Evolutionary conservation across 2,888 invertebrate species (phyloP), one percentile per base, ranked within the genome.

Genomic region (Synergus itoensis): DNA sequence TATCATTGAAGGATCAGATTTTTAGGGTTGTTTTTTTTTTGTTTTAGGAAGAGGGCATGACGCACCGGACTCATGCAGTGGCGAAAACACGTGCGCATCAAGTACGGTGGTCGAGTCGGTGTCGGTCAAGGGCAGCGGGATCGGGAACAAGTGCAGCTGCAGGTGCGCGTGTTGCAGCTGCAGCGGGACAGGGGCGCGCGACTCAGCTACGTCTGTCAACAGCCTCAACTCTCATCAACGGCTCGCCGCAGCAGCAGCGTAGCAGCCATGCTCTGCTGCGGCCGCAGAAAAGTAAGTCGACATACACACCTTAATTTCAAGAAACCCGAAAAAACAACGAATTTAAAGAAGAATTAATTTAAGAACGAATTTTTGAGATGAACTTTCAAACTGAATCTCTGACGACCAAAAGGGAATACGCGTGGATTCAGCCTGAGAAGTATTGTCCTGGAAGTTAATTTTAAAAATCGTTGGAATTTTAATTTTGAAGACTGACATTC

Each of bases 211-310:
- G 89, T 90, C 87, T 88, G 89, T 87, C 90, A 89, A 86, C 90
- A 89, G 86, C 89, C 90, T 89, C 90, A 88, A 87, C 88, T 88
- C 86, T 89, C 88, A 86, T 89, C 88, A 82, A 87, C 89, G 88
- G 87, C 89, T 87, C 88, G 92, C 93, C 93, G 94, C 93, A 94
- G 94, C 94, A 93, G 94, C 93, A 94, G 95, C 95, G 94, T 96
- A 96, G 96, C 96, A 96, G 96, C 95, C 95, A 97, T 97, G 97
- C 97, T 97, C 95, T 97, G 97, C 95, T 97, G 97, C 95, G 97
- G 97, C 95, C 96, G 97, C 94, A 96, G 97, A 94, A 97, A 97
- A 97, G 97, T 97, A 94, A 95, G 94, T 89, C 11, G 36, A 69
- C n/a, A 67, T 28, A 28, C 28, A 69, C 78, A 77, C 78, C 82